Conservation (phyloP, 2,888 invertebrate genomes). For the Netelia fuscicornis region DNA sequence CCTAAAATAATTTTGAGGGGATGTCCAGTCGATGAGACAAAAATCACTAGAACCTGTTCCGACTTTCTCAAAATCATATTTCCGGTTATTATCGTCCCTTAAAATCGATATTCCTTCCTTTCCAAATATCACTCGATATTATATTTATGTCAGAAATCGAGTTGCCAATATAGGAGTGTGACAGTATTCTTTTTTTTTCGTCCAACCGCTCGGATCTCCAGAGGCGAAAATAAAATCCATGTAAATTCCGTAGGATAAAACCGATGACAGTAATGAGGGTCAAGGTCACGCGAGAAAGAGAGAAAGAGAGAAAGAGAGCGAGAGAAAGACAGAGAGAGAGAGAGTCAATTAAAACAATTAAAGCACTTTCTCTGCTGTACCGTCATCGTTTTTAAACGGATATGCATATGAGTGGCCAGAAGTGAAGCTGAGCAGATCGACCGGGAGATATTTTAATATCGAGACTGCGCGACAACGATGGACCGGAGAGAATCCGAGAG, state of each 20-base stretch:
- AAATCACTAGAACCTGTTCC: too few species aligned
- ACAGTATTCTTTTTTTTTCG: neutral
- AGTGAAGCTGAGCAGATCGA: conserved; percentile 23
- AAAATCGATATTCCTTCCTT: too few species aligned
- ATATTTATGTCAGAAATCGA: too few species aligned
- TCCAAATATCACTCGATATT: too few species aligned
- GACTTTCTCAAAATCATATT: too few species aligned
- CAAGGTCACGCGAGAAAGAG: conserved; percentile 66
- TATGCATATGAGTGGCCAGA: neutral
- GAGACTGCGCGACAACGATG: conserved; percentile 64
- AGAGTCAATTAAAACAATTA: conserved; percentile 72
- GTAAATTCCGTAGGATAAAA: neutral
- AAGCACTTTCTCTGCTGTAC: conserved; percentile 70
- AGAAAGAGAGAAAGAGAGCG: neutral
- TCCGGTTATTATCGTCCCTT: too few species aligned
- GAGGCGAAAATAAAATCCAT: neutral
- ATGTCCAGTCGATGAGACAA: too few species aligned
- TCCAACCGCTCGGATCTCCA: neutral
- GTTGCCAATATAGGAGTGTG: neutral
- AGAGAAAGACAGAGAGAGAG: neutral
- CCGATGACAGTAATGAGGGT: conserved; percentile 58
- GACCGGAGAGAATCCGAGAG: neutral
- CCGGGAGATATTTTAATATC: conserved; percentile 69
- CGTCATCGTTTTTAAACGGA: neutral
- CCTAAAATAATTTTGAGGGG: too few species aligned